A percentile compares a stretch with the other conserved stretches of the same genome.
Evolutionary conservation across 2,888 invertebrate genomes (phyloP).

Genomic region (Limenitis camilla): DNA sequence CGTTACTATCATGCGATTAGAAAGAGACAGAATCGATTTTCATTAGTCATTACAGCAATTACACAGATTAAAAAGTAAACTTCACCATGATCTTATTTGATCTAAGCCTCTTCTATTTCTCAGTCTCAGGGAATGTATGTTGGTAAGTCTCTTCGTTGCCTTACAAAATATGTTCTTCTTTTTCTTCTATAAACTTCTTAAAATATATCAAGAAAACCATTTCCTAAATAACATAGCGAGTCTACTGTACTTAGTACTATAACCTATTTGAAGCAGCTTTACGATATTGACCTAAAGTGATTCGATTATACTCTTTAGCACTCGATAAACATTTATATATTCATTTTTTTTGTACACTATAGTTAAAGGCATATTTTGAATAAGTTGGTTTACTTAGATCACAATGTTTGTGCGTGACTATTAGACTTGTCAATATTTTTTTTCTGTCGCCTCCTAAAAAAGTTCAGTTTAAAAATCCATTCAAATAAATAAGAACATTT

Average conservation of each 20-base stretch:
- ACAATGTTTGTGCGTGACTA: constrained; percentile 58
- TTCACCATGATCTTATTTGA: constrained; percentile 40
- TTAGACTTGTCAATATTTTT: no score
- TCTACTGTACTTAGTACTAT: constrained; percentile 49
- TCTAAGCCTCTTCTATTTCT: constrained; percentile 65
- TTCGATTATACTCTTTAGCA: constrained; percentile 31
- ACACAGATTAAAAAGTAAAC: not conserved
- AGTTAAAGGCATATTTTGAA: constrained; percentile 43
- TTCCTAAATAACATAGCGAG: constrained; percentile 34
- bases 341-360: constrained; percentile 30
- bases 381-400: constrained; percentile 38
- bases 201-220: constrained; percentile 64
- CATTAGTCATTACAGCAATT: not conserved
- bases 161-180: constrained; percentile 61
- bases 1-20: not conserved
- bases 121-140: constrained; percentile 74
- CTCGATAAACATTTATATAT: constrained; percentile 24
- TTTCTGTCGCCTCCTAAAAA: no score
- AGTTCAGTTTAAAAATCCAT: no score
- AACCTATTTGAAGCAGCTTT: constrained; percentile 57
- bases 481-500: no score
- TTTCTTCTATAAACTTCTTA: constrained; percentile 54
- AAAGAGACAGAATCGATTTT: not conserved
- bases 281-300: constrained; percentile 37
- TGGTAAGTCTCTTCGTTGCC: constrained; percentile 73